phyloP scores from a whole-genome alignment of 2,113 vertebrate species.

The Heterocephalus glaber region DNA sequence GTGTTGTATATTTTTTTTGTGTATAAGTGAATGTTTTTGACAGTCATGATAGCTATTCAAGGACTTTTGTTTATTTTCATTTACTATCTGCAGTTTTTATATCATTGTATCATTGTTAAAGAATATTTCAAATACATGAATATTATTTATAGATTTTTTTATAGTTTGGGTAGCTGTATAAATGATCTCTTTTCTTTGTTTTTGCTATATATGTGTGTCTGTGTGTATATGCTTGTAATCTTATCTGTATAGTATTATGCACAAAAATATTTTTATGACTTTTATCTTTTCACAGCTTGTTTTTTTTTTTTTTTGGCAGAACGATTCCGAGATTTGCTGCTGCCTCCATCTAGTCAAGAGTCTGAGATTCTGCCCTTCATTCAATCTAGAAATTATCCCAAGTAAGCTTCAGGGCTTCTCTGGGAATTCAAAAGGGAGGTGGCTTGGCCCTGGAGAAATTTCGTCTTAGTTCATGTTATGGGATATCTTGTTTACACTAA shows the following conservation, averaged over 20 bases:
- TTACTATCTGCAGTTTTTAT: background rate
- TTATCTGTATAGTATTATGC: background rate
- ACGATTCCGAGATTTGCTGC: slow-evolving; percentile 91
- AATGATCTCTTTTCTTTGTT: background rate
- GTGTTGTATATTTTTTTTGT: background rate
- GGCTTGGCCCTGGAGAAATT: background rate
- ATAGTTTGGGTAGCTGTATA: background rate
- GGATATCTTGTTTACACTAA: background rate
- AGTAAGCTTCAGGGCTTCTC: slow-evolving; percentile 87
- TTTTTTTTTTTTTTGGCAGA: slow-evolving; percentile 86
- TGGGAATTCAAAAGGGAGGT: slow-evolving; percentile 46
- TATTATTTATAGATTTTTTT: background rate
- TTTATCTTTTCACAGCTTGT: slow-evolving; percentile 9
- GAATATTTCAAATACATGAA: background rate
- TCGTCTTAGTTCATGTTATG: background rate
- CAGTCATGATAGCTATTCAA: background rate
- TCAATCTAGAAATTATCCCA: slow-evolving; percentile 93
- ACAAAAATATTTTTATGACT: background rate
- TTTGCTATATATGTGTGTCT: background rate
- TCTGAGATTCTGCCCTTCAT: slow-evolving; percentile 93
- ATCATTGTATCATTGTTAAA: background rate
- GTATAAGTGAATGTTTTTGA: background rate
- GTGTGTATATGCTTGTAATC: background rate
- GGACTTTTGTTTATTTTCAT: background rate
- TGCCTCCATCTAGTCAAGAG: slow-evolving; percentile 86